Conservation (phyloP, 2,888 invertebrate genomes). For the Folsomia candida region DNA sequence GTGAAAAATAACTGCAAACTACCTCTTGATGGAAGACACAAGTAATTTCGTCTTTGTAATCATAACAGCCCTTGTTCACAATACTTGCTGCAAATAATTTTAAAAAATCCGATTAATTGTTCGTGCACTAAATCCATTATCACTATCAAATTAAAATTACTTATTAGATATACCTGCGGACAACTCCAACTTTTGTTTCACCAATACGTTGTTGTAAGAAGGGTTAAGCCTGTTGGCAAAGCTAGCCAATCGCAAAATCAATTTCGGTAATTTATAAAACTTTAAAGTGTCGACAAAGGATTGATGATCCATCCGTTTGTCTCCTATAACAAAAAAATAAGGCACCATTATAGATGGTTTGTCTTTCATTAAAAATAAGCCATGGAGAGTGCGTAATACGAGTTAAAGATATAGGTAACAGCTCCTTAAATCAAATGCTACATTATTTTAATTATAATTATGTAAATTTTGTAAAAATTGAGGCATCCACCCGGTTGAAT, state of each 20-base stretch:
- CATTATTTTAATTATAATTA: too few species aligned
- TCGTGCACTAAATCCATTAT: not conserved
- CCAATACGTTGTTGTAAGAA: slow-evolving; percentile 26
- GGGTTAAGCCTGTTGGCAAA: slow-evolving; percentile 37
- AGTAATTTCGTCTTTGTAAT: slow-evolving; percentile 43
- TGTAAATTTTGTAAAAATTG: too few species aligned
- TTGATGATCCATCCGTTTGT: slow-evolving; percentile 10
- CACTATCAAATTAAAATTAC: not conserved
- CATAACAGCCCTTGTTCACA: slow-evolving; percentile 32
- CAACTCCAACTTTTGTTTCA: slow-evolving; percentile 22
- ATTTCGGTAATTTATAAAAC: slow-evolving; percentile 32
- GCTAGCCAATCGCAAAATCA: slow-evolving; percentile 36
- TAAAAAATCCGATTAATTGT: too few species aligned
- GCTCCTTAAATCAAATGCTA: too few species aligned
- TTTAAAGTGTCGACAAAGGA: slow-evolving; percentile 31
- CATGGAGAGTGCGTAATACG: not conserved
- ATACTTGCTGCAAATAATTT: slow-evolving; percentile 8
- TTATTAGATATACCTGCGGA: slow-evolving; percentile 23
- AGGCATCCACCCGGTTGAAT: too few species aligned
- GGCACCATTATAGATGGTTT: not conserved
- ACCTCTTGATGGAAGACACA: slow-evolving; percentile 41
- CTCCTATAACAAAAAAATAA: slow-evolving; percentile 9
- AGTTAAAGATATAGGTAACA: not conserved
- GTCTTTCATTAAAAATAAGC: not conserved
- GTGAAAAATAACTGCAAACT: not conserved